Percentiles rank a stretch among this genome's conserved stretches.
Evolutionary conservation across 2,888 invertebrate species (phyloP).

Genomic region (Mellilla xanthometata): DNA sequence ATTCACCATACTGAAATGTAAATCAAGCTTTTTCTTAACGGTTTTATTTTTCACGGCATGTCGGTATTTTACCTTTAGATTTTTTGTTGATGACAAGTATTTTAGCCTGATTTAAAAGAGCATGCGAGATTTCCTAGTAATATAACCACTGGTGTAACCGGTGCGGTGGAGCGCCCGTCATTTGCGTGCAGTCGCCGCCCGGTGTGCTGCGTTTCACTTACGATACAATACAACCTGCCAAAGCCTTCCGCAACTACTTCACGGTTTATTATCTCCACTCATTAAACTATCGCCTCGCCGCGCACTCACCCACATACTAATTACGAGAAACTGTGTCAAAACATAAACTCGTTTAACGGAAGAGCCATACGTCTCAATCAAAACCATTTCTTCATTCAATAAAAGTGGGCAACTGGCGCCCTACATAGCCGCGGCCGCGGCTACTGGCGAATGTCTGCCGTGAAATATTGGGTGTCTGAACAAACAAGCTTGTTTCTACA

Average conservation of each 20-base stretch:
- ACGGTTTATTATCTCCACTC: conserved; percentile 21
- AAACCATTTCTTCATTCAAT: conserved; percentile 34
- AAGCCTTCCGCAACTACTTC: conserved; percentile 25
- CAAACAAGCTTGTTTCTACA: conserved; percentile 49
- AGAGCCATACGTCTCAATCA: conserved; percentile 39
- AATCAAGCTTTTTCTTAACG: no score
- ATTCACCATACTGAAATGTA: no score
- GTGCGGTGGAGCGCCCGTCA: conserved; percentile 34
- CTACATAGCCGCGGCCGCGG: conserved; percentile 32
- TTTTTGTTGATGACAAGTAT: neutral
- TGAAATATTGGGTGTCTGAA: conserved; percentile 42
- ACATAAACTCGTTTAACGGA: conserved; percentile 32
- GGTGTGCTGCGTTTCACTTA: conserved; percentile 44
- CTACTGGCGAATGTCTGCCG: conserved; percentile 36
- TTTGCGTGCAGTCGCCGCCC: conserved; percentile 45
- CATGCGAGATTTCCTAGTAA: conserved; percentile 1
- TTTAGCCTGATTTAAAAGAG: conserved; percentile 3
- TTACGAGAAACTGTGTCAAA: conserved; percentile 34
- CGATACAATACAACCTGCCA: conserved; percentile 31
- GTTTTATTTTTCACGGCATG: no score
- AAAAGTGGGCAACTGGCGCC: conserved; percentile 36
- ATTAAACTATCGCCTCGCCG: conserved; percentile 16
- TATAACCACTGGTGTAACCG: conserved; percentile 31
- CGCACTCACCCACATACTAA: conserved; percentile 19
- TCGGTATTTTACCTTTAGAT: no score